Percentiles rank a stretch among this genome's conserved stretches.
Evolutionary conservation across 2,797 vertebrate genomes (phyloP).

Genomic region (Manis javanica): DNA sequence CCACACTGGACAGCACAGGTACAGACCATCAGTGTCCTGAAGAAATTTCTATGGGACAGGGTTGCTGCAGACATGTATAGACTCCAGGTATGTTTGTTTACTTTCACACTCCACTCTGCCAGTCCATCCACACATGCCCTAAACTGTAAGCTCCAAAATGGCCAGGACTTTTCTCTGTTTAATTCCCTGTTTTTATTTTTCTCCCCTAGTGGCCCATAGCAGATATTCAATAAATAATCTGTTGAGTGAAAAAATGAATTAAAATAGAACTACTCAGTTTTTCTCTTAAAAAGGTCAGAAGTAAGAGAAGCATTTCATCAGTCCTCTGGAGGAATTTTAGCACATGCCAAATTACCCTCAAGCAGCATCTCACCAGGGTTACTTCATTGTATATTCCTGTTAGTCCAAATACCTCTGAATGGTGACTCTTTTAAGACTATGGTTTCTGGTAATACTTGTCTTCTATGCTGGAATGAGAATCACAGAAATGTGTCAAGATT

Average conservation of each 20-base stretch:
- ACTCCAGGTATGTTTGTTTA: neutral
- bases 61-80: neutral
- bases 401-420: neutral
- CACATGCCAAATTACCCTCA: neutral
- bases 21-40: neutral
- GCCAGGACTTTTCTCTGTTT: neutral
- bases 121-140: neutral
- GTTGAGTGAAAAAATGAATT: neutral
- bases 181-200: neutral
- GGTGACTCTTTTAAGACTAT: constrained; percentile 3
- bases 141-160: neutral
- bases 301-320: neutral
- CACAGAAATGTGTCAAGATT: constrained; percentile 17
- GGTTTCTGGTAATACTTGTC: constrained; percentile 29
- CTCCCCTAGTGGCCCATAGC: neutral
- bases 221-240: neutral
- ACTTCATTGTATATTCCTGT: neutral
- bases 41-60: neutral
- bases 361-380: neutral
- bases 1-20: neutral
- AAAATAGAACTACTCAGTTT: neutral
- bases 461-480: neutral
- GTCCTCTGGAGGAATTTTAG: neutral
- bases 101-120: neutral
- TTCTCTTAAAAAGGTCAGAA: neutral